Conservation (phyloP, 2,888 invertebrate genomes). For the Meiosimyza platycephala region DNA sequence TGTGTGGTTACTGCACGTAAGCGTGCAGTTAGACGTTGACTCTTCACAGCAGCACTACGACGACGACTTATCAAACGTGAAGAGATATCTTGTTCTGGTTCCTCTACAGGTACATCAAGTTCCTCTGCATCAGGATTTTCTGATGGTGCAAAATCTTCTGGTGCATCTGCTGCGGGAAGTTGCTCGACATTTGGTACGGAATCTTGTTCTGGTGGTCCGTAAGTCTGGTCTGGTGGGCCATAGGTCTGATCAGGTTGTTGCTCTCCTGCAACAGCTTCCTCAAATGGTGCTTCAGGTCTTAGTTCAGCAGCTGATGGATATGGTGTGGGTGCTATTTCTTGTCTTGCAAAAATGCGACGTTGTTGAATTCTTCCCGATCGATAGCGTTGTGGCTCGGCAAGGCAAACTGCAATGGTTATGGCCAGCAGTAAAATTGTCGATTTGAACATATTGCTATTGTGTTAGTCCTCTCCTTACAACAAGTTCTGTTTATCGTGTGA, state of each 20-base stretch:
- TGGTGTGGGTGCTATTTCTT: constrained; percentile 53
- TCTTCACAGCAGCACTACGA: constrained; percentile 36
- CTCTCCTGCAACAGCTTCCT: constrained; percentile 41
- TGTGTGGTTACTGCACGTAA: neutral
- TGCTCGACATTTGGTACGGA: constrained; percentile 36
- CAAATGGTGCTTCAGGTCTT: constrained; percentile 54
- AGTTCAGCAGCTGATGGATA: constrained; percentile 57
- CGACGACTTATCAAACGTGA: constrained; percentile 50
- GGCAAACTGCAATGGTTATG: constrained; percentile 38
- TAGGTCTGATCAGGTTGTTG: constrained; percentile 53
- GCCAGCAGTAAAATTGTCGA: constrained; percentile 40
- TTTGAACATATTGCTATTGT: constrained; percentile 36
- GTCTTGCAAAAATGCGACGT: constrained; percentile 45
- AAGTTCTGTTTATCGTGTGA: constrained; percentile 39
- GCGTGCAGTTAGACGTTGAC: constrained; percentile 41
- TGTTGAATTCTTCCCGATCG: constrained; percentile 26
- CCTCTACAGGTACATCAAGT: constrained; percentile 46
- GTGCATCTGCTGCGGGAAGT: constrained; percentile 44
- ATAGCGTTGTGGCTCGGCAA: constrained; percentile 41
- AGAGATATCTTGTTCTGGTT: constrained; percentile 44
- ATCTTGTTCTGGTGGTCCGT: constrained; percentile 48
- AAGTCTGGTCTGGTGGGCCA: constrained; percentile 56
- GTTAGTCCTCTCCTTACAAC: constrained; percentile 19
- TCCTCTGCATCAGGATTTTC: constrained; percentile 49
- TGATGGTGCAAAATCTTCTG: constrained; percentile 45